Evolutionary conservation across 2,113 vertebrate genomes (phyloP), one percentile per base, ranked within the genome.

Genomic region (Delphinapterus leucas): DNA sequence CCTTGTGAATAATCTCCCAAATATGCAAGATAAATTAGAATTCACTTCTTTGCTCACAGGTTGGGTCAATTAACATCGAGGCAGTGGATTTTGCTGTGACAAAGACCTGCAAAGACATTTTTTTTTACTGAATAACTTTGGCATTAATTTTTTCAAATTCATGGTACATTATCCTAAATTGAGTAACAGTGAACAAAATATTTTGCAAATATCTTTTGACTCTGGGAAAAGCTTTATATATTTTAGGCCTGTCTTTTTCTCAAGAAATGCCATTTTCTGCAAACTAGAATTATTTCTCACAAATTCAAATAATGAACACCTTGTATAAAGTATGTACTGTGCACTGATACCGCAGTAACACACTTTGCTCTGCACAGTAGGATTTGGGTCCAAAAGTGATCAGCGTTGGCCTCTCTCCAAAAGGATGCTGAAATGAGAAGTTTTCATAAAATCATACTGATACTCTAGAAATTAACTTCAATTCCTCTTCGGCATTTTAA

Each of bases 191-290:
- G 7, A 87, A 79, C n/a, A 93, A 95, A 95, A 71, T 60, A 91
- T 63, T 93, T 26, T 81, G 31, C 44, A 90, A 1, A 2, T 60
- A 41, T 67, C 53, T 87, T 81, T 76, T 81, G 33, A 81, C 53
- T 92, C 74, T 49, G 33, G 33, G 21, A 33, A 96, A 95, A 92
- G 38, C 70, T 82, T 95, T 73, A 83, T 87, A 17, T 44, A 71
- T 28, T 81, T 73, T 49, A 77, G 49, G 58, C 28, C 41, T 65
- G 23, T 92, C 47, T 90, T 92, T 68, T 95, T 33, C 70, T 91
- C 77, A 89, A 44, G 61, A 86, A 96, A 53, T 89, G 31, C 38
- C 68, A 84, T 88, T 93, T 85, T 86, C 47, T 96, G 36, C 74
- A 81, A 88, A 47, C 38, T 77, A 55, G 9, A 93, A 5, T 26